A percentile compares a stretch with the other conserved stretches of the same genome.
These are phyloP conservation scores for Ptychadena robeensis DNA, from an alignment of 2,797 vertebrate genomes.

Conservation along the genomic window DNA sequence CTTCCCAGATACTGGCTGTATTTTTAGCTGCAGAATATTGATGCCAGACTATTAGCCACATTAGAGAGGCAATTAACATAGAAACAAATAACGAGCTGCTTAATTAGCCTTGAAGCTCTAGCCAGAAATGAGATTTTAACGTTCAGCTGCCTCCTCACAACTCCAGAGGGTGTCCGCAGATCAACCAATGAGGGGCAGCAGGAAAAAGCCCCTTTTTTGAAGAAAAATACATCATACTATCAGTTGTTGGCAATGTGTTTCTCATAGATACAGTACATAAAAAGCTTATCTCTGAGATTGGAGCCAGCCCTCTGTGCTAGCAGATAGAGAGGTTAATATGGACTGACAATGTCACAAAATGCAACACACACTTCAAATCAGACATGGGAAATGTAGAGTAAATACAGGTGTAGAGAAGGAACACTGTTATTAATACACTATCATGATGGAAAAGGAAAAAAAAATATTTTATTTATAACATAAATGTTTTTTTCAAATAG, in stretches of 20 bases:
- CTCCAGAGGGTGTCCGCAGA: not conserved
- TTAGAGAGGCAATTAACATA: constrained; percentile 59
- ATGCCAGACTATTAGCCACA: constrained; percentile 55
- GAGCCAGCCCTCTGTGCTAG: not conserved
- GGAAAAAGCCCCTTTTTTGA: not conserved
- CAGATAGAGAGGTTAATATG: not conserved
- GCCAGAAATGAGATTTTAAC: constrained; percentile 58
- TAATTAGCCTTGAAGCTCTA: constrained; percentile 62
- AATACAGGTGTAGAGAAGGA: too few relatives aligned
- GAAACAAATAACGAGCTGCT: constrained; percentile 57
- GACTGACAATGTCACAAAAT: too few relatives aligned
- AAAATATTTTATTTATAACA: too few relatives aligned
- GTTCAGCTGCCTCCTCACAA: constrained; percentile 1
- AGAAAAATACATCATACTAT: not conserved
- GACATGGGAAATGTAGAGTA: too few relatives aligned
- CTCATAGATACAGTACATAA: not conserved
- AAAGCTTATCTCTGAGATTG: not conserved
- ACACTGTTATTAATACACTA: too few relatives aligned
- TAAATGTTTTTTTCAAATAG: too few relatives aligned
- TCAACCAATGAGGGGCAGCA: not conserved
- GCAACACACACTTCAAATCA: too few relatives aligned
- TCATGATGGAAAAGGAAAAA: too few relatives aligned
- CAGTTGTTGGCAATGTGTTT: not conserved
- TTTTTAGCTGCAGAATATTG: constrained; percentile 57
- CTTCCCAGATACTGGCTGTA: constrained; percentile 53